Conservation (phyloP, 2,113 vertebrate genomes). For the Crocuta crocuta region DNA sequence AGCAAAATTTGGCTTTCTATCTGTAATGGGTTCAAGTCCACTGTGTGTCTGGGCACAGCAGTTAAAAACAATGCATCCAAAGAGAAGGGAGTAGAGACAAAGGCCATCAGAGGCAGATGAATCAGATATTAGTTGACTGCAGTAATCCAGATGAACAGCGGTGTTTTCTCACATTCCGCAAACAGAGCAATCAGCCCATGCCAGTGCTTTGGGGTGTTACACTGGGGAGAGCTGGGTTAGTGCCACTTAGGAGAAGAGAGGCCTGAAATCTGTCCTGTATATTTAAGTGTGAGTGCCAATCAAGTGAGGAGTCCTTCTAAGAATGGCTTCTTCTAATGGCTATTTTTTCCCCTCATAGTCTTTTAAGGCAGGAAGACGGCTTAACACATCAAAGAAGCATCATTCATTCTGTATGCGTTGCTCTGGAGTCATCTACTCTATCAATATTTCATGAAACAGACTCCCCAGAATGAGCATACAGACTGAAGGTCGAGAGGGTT, state of each 20-base stretch:
- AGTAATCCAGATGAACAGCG: background rate
- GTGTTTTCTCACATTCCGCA: background rate
- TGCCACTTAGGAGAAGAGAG: background rate
- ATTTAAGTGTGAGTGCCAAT: conserved; percentile 1
- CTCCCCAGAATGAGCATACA: background rate
- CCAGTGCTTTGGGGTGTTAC: background rate
- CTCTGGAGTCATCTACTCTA: conserved; percentile 68
- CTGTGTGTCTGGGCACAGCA: background rate
- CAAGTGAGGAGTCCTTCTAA: background rate
- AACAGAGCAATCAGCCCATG: background rate
- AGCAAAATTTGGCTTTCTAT: background rate
- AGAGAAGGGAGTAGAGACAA: background rate
- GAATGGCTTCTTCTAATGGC: conserved; percentile 73
- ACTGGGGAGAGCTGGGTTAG: background rate
- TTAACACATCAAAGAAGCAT: conserved; percentile 81
- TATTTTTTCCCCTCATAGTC: conserved; percentile 74
- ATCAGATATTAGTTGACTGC: background rate
- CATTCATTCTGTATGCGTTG: conserved; percentile 56
- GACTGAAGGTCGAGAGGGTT: conserved; percentile 58
- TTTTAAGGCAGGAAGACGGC: conserved; percentile 72
- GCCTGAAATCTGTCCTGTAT: background rate
- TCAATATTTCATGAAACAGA: conserved; percentile 80
- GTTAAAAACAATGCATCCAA: background rate
- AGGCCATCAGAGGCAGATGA: background rate
- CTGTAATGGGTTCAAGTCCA: background rate